Percentiles rank a stretch among this genome's conserved stretches.
These are phyloP conservation scores for Ptychadena robeensis DNA, from an alignment of 2,797 vertebrate species.

Conservation along the genomic window DNA sequence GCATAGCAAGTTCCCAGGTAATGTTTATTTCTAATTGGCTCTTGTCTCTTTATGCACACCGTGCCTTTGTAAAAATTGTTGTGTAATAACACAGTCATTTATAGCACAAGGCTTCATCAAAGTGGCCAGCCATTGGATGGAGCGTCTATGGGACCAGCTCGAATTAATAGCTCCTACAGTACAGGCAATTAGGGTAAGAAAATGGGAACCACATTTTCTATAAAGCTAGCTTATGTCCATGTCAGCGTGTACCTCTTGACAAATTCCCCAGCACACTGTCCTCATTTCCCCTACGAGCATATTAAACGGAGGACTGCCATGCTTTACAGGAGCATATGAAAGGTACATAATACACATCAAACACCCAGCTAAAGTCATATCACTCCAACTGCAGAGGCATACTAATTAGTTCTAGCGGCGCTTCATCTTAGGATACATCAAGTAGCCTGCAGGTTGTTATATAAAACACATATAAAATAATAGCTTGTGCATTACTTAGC, in stretches of 20 bases:
- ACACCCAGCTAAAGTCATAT: not conserved
- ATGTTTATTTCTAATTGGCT: slow-evolving; percentile 60
- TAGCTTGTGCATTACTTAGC: not conserved
- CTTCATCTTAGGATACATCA: not conserved
- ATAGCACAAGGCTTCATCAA: slow-evolving; percentile 3
- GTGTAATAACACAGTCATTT: slow-evolving; percentile 32
- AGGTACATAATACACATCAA: not conserved
- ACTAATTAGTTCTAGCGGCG: not conserved
- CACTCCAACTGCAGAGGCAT: not conserved
- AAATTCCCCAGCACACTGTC: not conserved
- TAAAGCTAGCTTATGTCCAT: not conserved
- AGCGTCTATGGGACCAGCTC: not conserved
- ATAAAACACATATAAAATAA: not conserved
- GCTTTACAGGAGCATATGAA: not conserved
- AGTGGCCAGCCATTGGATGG: slow-evolving; percentile 11
- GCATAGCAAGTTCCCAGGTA: slow-evolving; percentile 42
- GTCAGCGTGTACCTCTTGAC: not conserved
- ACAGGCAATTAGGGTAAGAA: slow-evolving; percentile 2
- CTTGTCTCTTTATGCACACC: slow-evolving; percentile 24
- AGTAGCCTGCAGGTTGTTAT: not conserved
- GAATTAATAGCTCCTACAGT: not conserved
- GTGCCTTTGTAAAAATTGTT: slow-evolving; percentile 24
- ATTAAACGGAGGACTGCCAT: not conserved
- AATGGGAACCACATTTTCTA: not conserved
- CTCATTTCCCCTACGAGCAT: not conserved